Evolutionary conservation across 2,888 invertebrate species (phyloP), one percentile per base, ranked within the genome.

Genomic region (Chaetoderma sp.): DNA sequence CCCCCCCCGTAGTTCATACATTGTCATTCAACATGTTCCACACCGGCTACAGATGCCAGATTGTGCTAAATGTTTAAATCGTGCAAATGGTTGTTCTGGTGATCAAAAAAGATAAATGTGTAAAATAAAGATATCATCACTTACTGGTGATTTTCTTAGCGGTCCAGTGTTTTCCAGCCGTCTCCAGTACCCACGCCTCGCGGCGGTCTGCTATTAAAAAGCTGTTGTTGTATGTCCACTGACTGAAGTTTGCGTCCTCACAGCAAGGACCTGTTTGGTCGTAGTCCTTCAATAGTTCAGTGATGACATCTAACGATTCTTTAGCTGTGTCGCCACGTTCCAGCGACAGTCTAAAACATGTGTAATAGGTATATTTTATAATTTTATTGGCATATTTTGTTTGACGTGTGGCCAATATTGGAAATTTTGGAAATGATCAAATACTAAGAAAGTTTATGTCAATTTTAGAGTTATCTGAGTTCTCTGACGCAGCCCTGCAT

Each of bases 171-270:
- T 90, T 90, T 1, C 93, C 93, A 60, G 91, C 91, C 33, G 93
- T 92, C 83, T 94, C 93, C 39, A 94, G 81, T 0, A 93, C 88
- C 93, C 93, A 94, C 13, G 91, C 93, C 76, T 90, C 90, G 10
- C 85, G 88, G 2, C 89, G 84, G 87, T 94, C 94, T 68, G 91
- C 92, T 68, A 93, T 91, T 55, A 94, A 83, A 83, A 92, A 93
- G 57, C 92, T 92, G 80, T 93, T 92, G 83, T 93, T 92, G 74
- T 92, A 91, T 68, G 89, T 88, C 74, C 91, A 90, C 60, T 88
- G 87, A 18, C 68, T 61, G 23, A 67, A 64, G 25, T 55, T 65
- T 18, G 88, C 85, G 67, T 90, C 89, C 69, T 90, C 89, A 0
- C 90, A 89, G 79, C 92, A 92, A 0, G 91, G 90, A 0, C 92